Evolutionary conservation across 1,140 invertebrate genomes (phyloP).

Genomic region (Nasonia giraulti): DNA sequence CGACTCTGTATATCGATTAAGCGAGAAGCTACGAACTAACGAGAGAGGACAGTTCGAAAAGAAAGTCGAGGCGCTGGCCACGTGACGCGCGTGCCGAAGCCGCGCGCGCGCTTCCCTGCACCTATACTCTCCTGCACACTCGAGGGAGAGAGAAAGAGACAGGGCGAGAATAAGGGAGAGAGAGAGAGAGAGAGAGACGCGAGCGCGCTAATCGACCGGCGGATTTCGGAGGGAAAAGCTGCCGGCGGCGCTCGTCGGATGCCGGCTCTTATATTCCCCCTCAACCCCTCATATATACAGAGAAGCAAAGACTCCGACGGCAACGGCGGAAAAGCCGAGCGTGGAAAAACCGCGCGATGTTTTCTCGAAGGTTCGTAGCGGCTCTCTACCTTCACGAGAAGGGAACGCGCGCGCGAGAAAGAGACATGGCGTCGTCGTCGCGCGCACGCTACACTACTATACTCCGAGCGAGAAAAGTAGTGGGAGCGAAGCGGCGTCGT

Average conservation of each 20-base stretch:
- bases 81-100: constrained; percentile 44
- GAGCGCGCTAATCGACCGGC: constrained; percentile 42
- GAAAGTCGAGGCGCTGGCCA: constrained; percentile 35
- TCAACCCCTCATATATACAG: background rate
- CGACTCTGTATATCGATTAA: constrained; percentile 18
- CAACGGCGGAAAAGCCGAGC: background rate
- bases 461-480: background rate
- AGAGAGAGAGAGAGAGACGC: constrained; percentile 10
- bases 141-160: background rate
- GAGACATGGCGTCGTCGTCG: constrained; percentile 34
- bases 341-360: constrained; percentile 50
- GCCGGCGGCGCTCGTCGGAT: constrained; percentile 18
- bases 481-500: constrained; percentile 12
- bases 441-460: background rate
- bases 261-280: background rate
- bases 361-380: constrained; percentile 68
- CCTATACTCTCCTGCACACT: background rate
- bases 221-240: constrained; percentile 47
- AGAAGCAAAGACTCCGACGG: background rate
- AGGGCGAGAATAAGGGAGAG: background rate
- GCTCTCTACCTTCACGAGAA: background rate
- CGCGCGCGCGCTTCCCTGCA: constrained; percentile 22
- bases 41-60: constrained; percentile 49
- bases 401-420: constrained; percentile 19
- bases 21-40: background rate